These are phyloP conservation scores for Nipponacmea schrenckii DNA, from an alignment of 2,888 invertebrate species.

Conservation along the genomic window DNA sequence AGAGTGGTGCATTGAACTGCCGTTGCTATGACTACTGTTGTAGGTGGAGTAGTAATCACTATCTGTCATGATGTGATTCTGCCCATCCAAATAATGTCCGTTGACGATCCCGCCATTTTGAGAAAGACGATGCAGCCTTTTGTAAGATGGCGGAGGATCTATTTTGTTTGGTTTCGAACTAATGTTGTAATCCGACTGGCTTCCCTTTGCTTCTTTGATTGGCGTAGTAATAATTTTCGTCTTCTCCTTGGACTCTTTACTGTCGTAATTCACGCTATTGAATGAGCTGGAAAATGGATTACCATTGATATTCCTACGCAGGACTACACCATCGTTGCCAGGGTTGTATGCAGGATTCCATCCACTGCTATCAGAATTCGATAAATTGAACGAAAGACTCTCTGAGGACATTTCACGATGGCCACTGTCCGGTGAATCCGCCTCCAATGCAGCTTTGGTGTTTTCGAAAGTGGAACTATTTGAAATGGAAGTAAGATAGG, in stretches of 20 bases:
- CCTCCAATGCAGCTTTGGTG: conserved; percentile 50
- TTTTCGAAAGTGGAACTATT: conserved; percentile 47
- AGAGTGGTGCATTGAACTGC: conserved; percentile 19
- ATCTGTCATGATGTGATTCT: conserved; percentile 39
- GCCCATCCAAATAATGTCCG: conserved; percentile 38
- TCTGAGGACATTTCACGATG: conserved; percentile 66
- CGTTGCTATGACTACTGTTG: conserved; percentile 38
- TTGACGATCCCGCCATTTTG: conserved; percentile 24
- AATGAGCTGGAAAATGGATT: conserved; percentile 22
- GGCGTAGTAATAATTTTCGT: conserved; percentile 41
- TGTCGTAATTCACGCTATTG: conserved; percentile 33
- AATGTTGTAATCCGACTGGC: conserved; percentile 40
- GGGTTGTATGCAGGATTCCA: conserved; percentile 36
- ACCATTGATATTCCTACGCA: conserved; percentile 5
- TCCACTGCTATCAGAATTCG: conserved; percentile 42
- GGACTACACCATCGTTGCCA: background rate
- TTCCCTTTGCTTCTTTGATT: conserved; percentile 36
- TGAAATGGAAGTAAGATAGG: conserved; percentile 32
- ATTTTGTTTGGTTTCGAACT: conserved; percentile 47
- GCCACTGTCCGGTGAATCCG: conserved; percentile 67
- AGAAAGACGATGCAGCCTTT: background rate
- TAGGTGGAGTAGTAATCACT: conserved; percentile 54
- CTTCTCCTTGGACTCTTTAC: conserved; percentile 35
- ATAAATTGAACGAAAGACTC: conserved; percentile 46
- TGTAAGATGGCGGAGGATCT: conserved; percentile 48